Evolutionary conservation across 2,888 invertebrate genomes (phyloP), one percentile per base, ranked within the genome.

Genomic region (Cecidostiba fungosa): DNA sequence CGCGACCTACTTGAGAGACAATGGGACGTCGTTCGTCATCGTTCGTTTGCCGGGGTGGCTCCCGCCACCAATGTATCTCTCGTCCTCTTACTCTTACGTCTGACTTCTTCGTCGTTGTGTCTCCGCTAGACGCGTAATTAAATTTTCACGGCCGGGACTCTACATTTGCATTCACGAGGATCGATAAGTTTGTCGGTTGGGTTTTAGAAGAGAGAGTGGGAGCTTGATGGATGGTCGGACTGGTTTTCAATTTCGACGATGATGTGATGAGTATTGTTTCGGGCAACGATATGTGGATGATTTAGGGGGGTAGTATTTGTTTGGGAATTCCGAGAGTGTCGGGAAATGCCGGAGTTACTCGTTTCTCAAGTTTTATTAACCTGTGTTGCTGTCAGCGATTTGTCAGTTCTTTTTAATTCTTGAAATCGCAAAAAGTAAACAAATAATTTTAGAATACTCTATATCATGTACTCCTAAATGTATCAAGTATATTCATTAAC

Each of bases 1-100:
- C 79, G 80, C 86, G 82, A 85, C 86, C 84, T 86, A 86, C 86
- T 82, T 82, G 86, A 85, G 66, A 84, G 36, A 86, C 84, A 86
- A 86, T 79, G 54, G 70, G 1, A 70, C 72, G 43, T 74, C 73
- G 43, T 78, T 82, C 81, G 47, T 85, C 85, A 69, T 69, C 54
- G 74, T 82, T 74, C 23, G 47, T 19, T 72, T 80, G 29, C 36
- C 2, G 32, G 10, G 36, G 14, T 36, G 4, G n/a, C 12, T 23
- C 36, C 10, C 23, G n/a, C 19, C 8, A 36, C 19, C 29, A 47
- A 16, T 39, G 26, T 78, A 36, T 78, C 39, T 59, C 29, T 66
- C 66, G 19, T 19, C 12, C 39, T 70, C 72, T 43, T 50, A 32
- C 50, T 62, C n/a, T 77, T 47, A 6, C 23, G 39, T 70, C 59